Conservation (phyloP, 2,113 vertebrate genomes). For the Canis aureus region DNA sequence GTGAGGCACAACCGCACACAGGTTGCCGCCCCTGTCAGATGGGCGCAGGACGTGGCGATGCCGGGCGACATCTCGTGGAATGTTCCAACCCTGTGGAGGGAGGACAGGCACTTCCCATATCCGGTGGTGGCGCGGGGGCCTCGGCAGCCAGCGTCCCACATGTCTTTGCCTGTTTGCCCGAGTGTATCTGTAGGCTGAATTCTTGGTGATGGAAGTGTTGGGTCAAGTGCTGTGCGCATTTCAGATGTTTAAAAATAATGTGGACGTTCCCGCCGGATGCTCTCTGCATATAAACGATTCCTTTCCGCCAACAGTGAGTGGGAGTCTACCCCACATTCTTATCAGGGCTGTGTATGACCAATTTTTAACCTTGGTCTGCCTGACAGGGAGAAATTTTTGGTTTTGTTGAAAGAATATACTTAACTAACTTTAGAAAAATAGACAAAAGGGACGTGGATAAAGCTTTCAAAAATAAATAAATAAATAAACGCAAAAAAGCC, state of each 20-base stretch:
- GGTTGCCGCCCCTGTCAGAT: rapidly evolving
- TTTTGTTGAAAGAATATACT: not conserved
- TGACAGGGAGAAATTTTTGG: not conserved
- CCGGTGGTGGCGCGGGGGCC: rapidly evolving
- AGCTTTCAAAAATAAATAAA: not conserved
- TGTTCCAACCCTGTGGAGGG: rapidly evolving
- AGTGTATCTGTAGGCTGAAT: not conserved
- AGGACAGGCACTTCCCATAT: too few relatives aligned
- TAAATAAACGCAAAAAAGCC: not conserved
- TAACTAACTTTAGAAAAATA: not conserved
- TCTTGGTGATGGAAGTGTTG: not conserved
- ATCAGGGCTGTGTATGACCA: rapidly evolving
- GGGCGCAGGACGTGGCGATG: rapidly evolving
- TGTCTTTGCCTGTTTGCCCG: not conserved
- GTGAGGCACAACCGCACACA: not conserved
- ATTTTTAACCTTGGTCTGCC: not conserved
- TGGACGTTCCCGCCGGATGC: not conserved
- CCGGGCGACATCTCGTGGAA: rapidly evolving
- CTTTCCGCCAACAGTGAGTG: rapidly evolving
- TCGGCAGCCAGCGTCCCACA: rapidly evolving
- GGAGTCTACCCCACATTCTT: not conserved
- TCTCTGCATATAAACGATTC: not conserved
- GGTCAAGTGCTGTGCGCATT: too few relatives aligned
- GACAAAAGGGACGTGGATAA: not conserved
- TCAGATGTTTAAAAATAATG: not conserved